Base-by-base conservation (phyloP, 2,113 vertebrate genomes). In the Salvelinus namaycush region DNA sequence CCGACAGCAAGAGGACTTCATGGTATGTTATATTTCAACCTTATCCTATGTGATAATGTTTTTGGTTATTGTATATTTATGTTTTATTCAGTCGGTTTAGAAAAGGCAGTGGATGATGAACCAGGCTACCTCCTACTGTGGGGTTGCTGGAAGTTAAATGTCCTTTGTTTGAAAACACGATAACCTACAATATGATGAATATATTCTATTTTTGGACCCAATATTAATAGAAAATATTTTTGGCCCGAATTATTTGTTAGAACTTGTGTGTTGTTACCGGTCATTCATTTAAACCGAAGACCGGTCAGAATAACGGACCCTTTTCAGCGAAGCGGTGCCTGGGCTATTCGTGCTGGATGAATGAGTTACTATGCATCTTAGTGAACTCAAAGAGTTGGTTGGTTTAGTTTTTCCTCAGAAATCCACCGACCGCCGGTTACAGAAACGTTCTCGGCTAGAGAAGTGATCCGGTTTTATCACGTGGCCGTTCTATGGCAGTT, bases 291-390 rank as follows among this genome's bases (percentile, higher is more conserved):
- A 77, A 81, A 66, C 39, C 76, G 74, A 81, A 87, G 87, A 87
- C 86, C 49, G 78, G 73, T 76, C 81, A 70, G 86, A 54, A 90
- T 90, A 91, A 91, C 90, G 84, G 86, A 67, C 80, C 87, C 87
- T 85, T 87, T 91, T 91, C 86, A 90, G 86, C 74, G 73, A 49
- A 75, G 68, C 74, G 86, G 76, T 86, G 74, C 81, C 81, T 76
- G 48, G 11, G 84, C 82, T 78, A 70, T 75, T 70, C 74, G 72
- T 66, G 66, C 48, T 79, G 74, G 78, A 91, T 91, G 88, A 90
- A 89, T 88, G 85, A 79, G 14, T 86, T 82, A 72, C 87, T 91
- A 88, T 90, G 85, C 84, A 67, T 84, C 84, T 84, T 70, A 82
- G 80, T 70, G 70, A 82, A 79, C 77, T 78, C 68, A 1, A 49